Conservation (phyloP, 2,797 vertebrate genomes). For the Petrocephalus schoutedeni region DNA sequence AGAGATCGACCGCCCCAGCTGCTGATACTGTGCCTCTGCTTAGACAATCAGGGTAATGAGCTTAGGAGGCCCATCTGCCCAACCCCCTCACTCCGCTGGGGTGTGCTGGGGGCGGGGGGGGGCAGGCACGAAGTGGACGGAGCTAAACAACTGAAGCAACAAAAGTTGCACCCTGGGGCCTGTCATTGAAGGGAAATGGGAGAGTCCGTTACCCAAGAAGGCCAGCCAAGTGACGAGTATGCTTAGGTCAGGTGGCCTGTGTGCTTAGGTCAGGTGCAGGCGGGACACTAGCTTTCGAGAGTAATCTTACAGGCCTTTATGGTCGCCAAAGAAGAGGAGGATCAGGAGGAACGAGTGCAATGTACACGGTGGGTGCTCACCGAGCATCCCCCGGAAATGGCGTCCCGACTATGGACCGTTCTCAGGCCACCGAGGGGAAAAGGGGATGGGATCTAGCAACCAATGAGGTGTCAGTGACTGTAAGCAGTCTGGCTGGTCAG, state of each 20-base stretch:
- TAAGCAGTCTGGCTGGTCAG: background rate
- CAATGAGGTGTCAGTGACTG: background rate
- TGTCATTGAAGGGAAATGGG: too few relatives aligned
- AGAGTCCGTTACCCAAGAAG: too few relatives aligned
- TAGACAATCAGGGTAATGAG: constrained; percentile 39
- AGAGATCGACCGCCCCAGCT: background rate
- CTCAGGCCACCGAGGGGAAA: too few relatives aligned
- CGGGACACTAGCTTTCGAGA: background rate
- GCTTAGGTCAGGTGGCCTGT: background rate
- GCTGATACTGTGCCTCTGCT: constrained; percentile 20
- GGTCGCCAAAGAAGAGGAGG: background rate
- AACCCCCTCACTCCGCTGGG: background rate
- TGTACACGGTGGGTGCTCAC: too few relatives aligned
- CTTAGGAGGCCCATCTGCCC: constrained; percentile 21
- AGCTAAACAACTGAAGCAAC: background rate
- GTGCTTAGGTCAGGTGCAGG: background rate
- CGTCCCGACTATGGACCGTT: too few relatives aligned
- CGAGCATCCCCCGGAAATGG: background rate
- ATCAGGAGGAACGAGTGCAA: background rate
- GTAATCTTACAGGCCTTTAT: background rate
- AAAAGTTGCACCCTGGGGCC: too few relatives aligned
- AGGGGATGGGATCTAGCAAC: background rate
- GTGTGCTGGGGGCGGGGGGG: background rate
- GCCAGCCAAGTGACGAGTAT: background rate
- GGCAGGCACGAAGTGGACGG: background rate